A percentile compares a stretch with the other conserved stretches of the same genome.
Evolutionary conservation across 2,797 vertebrate genomes (phyloP).

Genomic region (Eidolon dupreanum): DNA sequence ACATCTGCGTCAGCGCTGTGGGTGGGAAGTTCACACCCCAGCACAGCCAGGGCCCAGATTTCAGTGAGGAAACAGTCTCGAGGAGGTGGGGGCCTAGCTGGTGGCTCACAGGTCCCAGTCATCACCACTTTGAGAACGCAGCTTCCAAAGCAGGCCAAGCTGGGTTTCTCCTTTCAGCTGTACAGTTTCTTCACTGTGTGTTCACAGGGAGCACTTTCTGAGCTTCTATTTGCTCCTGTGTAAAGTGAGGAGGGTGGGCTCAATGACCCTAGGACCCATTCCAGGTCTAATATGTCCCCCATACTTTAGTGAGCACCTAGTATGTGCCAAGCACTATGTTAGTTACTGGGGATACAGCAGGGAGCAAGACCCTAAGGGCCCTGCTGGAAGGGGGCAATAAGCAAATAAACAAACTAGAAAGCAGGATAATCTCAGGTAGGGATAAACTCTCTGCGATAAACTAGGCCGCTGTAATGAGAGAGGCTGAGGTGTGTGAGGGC

Average conservation of each 20-base stretch:
- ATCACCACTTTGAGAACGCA: background rate
- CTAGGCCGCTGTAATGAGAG: background rate
- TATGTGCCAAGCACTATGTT: background rate
- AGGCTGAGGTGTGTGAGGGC: background rate
- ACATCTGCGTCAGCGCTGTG: accelerated
- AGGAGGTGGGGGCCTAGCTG: background rate
- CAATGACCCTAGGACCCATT: background rate
- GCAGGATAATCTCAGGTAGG: background rate
- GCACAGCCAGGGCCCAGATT: background rate
- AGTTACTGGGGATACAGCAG: background rate
- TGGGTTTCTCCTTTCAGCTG: background rate
- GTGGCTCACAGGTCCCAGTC: accelerated
- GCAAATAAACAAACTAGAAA: background rate
- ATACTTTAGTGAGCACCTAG: background rate
- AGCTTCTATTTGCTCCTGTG: background rate
- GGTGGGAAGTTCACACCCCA: constrained; percentile 36
- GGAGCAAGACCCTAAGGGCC: background rate
- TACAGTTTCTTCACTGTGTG: background rate
- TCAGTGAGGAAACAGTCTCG: background rate
- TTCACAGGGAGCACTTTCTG: background rate
- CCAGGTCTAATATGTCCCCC: background rate
- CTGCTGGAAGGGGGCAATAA: background rate
- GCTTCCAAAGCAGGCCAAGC: background rate
- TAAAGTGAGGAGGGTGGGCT: background rate
- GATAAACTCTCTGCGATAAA: background rate